Evolutionary conservation across 1,140 invertebrate species (phyloP), one percentile per base, ranked within the genome.

Genomic region (Ceratina calcarata): DNA sequence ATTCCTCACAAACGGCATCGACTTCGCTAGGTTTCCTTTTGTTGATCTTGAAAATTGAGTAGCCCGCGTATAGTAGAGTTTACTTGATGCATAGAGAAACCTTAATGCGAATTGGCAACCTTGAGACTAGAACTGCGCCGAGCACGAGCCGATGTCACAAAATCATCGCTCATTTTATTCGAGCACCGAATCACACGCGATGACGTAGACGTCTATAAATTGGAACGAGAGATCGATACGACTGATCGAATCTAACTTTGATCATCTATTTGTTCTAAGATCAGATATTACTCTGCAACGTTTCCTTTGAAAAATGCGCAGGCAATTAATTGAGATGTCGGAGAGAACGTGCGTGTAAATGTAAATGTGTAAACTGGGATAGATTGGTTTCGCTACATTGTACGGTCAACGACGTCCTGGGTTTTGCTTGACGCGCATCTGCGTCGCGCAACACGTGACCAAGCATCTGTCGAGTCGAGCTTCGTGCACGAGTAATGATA

Each of bases 361-460:
- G n/a, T 57, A 57, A 55, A 53, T 27, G 22, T 49, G 24, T 62
- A 27, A 13, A n/a, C 32, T 4, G 16, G 20, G 64, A 37, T 49
- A 24, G 16, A 66, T 45, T 62, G 16, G 69, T 72, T 65, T 69
- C 49, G 61, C 8, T 24, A 53, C 60, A 72, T 72, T 27, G 69
- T 72, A 53, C 76, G 76, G 76, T 78, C 76, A 78, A 78, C 76
- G 68, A 72, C 60, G 37, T 45, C 10, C 37, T 45, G 37, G 37
- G 67, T 64, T 78, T 32, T 78, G 76, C 55, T 49, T 45, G 3
- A n/a, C 13, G 68, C 76, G 76, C 76, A 72, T 10, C 22, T 27
- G 49, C 22, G 3, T 18, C 51, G 76, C 69, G 76, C 76, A 78
- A 55, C 76, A 78, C 69, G 76, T 78, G 76, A 78, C 60, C 69